Evolutionary conservation across 2,113 vertebrate species (phyloP).

Genomic region (Drymodes brunneopygia): DNA sequence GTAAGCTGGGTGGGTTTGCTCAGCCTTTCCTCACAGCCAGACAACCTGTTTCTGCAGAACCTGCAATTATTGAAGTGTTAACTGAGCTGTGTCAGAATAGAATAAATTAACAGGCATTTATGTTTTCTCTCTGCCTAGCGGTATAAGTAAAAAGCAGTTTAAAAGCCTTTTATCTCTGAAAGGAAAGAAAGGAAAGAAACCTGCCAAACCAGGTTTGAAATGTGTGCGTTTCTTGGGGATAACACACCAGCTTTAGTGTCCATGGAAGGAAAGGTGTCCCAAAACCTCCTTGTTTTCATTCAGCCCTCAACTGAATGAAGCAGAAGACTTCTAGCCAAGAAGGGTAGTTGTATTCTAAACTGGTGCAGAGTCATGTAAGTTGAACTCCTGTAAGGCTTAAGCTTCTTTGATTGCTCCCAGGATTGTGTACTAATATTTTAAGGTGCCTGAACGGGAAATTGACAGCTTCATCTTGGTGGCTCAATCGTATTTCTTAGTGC

Average conservation of each 20-base stretch:
- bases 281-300: neutral
- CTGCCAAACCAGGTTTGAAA: neutral
- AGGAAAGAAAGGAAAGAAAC: neutral
- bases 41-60: neutral
- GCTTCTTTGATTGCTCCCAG: neutral
- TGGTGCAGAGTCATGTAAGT: neutral
- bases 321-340: neutral
- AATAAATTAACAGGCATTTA: neutral
- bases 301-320: neutral
- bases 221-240: fast-evolving
- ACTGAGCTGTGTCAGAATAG: neutral
- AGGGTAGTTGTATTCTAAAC: neutral
- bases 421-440: neutral
- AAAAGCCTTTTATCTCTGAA: neutral
- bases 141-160: neutral
- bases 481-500: neutral
- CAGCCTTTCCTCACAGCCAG: neutral
- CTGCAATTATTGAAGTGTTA: neutral
- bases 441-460: neutral
- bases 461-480: neutral
- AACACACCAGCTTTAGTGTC: neutral
- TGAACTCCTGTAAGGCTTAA: neutral
- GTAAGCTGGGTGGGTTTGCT: neutral
- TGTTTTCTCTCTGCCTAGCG: neutral
- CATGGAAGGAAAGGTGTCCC: neutral